These are phyloP conservation scores for Hozukius guyotensis DNA, from an alignment of 2,797 vertebrate species.

Conservation along the genomic window DNA sequence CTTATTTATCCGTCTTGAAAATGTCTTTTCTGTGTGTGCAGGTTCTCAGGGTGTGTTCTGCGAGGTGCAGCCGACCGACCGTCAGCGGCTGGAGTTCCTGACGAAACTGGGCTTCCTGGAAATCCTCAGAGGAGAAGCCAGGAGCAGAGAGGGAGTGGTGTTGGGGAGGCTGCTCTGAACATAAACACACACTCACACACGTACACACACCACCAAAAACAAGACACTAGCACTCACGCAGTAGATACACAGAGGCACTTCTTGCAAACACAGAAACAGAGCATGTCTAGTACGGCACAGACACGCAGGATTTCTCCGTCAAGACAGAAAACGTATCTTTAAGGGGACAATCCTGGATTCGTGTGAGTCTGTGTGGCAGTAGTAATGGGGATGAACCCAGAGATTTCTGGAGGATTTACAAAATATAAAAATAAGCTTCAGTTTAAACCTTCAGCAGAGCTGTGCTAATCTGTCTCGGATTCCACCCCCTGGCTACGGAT, in stretches of 20 bases:
- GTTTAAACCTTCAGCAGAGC: conserved; percentile 25
- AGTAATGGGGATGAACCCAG: conserved; percentile 36
- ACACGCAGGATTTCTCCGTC: neutral
- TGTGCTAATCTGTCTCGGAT: conserved; percentile 23
- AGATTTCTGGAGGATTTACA: conserved; percentile 40
- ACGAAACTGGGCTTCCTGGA: conserved; percentile 89
- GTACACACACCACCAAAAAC: neutral
- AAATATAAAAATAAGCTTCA: conserved; percentile 38
- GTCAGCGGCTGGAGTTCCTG: conserved; percentile 85
- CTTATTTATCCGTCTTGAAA: neutral
- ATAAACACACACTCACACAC: conserved; percentile 30
- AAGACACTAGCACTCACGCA: neutral
- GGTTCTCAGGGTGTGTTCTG: conserved; percentile 90
- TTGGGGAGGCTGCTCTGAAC: conserved; percentile 86
- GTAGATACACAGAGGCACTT: conserved; percentile 21
- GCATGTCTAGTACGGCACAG: neutral
- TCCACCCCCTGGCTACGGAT: neutral
- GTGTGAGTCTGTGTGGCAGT: conserved; percentile 41
- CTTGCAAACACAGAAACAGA: conserved; percentile 4
- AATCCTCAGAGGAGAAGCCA: conserved; percentile 84
- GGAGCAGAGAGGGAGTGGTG: conserved; percentile 77
- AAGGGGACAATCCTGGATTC: conserved; percentile 9
- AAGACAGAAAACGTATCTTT: neutral
- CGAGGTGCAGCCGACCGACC: conserved; percentile 84
- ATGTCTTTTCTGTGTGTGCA: conserved; percentile 36